Evolutionary conservation across 2,888 invertebrate genomes (phyloP).

Genomic region (Pediacus dermestoides): DNA sequence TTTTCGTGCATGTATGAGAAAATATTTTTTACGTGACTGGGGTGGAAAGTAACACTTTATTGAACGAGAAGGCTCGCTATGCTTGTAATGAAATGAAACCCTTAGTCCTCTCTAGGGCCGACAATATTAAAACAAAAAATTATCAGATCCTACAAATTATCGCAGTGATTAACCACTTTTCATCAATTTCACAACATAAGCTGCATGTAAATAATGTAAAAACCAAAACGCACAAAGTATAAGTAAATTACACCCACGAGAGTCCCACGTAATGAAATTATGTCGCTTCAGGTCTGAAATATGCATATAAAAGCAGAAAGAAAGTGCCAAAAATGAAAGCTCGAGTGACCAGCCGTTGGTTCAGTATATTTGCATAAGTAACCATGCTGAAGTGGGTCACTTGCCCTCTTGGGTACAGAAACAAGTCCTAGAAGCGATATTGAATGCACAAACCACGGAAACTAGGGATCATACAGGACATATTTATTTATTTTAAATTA

Average conservation of each 20-base stretch:
- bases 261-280: slow-evolving; percentile 8
- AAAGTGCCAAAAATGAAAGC: slow-evolving; percentile 9
- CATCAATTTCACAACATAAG: no score
- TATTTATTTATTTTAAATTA: not conserved
- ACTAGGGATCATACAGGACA: not conserved
- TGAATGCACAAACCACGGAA: not conserved
- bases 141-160: no score
- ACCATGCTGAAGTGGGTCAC: not conserved
- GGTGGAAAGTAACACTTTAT: no score
- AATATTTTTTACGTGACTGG: no score
- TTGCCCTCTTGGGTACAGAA: not conserved
- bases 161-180: no score
- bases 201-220: no score
- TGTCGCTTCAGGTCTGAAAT: slow-evolving; percentile 5
- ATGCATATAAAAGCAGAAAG: slow-evolving; percentile 1
- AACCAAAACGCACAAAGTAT: no score
- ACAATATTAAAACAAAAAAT: no score
- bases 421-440: not conserved
- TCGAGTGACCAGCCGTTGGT: not conserved
- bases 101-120: no score
- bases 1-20: no score
- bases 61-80: no score
- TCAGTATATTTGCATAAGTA: not conserved
- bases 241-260: not conserved
- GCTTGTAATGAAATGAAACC: no score